Conservation (phyloP, 2,888 invertebrate species). For the Spodoptera exigua region DNA sequence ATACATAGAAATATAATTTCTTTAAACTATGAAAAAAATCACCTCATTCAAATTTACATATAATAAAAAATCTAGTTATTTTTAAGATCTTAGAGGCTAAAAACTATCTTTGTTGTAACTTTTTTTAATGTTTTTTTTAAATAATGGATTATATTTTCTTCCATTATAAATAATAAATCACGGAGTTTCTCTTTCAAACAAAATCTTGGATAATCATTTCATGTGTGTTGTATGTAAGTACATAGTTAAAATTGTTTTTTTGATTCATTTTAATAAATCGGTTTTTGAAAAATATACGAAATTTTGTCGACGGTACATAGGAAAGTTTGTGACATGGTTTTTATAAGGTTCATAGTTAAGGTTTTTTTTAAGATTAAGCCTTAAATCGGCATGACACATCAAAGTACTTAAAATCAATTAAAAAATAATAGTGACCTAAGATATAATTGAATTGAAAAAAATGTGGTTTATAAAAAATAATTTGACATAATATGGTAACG, state of each 20-base stretch:
- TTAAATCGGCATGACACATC: constrained; percentile 34
- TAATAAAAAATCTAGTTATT: too few species aligned
- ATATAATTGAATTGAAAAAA: too few species aligned
- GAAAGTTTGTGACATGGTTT: neutral
- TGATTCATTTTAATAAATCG: neutral
- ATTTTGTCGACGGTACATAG: too few species aligned
- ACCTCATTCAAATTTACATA: constrained; percentile 35
- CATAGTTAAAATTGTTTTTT: neutral
- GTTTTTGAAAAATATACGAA: too few species aligned
- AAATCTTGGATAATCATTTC: constrained; percentile 21
- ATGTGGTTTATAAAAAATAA: too few species aligned
- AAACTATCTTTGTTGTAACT: constrained; percentile 8
- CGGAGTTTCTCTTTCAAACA: neutral
- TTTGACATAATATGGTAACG: too few species aligned
- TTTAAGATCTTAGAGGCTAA: constrained; percentile 55
- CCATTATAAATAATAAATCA: too few species aligned
- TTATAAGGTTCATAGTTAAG: constrained; percentile 16
- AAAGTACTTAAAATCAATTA: neutral
- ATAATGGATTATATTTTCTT: too few species aligned
- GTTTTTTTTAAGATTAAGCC: constrained; percentile 1
- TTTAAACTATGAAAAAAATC: constrained; percentile 12
- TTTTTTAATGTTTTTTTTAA: constrained; percentile 1
- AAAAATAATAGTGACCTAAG: too few species aligned
- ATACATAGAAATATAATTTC: too few species aligned
- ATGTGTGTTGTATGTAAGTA: constrained; percentile 10